Percentiles rank a stretch among this genome's conserved stretches.
These are phyloP conservation scores for Beris chalybata DNA, from an alignment of 2,888 invertebrate genomes.

Conservation along the genomic window DNA sequence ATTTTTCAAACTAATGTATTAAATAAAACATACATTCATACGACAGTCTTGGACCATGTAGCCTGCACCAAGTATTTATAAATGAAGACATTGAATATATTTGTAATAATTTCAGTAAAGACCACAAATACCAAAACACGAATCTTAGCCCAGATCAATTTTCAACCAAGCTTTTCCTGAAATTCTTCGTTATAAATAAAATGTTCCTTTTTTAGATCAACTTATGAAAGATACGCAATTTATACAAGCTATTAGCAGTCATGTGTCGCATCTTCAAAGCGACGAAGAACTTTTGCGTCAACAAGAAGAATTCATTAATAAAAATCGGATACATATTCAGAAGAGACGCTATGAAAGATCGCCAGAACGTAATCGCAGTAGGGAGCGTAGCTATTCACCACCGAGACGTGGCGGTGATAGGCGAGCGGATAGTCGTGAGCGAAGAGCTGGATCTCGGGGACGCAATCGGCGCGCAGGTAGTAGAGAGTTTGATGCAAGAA, in stretches of 20 bases:
- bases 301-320: conserved; percentile 57
- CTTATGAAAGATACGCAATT: conserved; percentile 56
- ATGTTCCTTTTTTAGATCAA: conserved; percentile 43
- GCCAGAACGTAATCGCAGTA: conserved; percentile 45
- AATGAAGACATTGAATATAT: too few species aligned
- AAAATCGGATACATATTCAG: conserved; percentile 55
- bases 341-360: conserved; percentile 54
- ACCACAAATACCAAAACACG: too few species aligned
- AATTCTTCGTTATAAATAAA: too few species aligned
- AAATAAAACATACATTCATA: too few species aligned
- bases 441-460: conserved; percentile 40
- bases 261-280: conserved; percentile 47
- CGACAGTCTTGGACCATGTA: too few species aligned
- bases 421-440: conserved; percentile 41
- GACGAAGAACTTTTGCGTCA: conserved; percentile 55
- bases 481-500: conserved; percentile 46
- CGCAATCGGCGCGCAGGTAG: conserved; percentile 44
- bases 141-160: too few species aligned
- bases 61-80: too few species aligned
- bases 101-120: too few species aligned
- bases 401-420: conserved; percentile 40
- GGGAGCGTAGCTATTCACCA: conserved; percentile 56
- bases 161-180: too few species aligned
- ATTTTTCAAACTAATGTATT: too few species aligned
- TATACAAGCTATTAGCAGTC: conserved; percentile 51